Base-by-base conservation (phyloP, 2,113 vertebrate genomes). In the Gasterosteus nipponicus region DNA sequence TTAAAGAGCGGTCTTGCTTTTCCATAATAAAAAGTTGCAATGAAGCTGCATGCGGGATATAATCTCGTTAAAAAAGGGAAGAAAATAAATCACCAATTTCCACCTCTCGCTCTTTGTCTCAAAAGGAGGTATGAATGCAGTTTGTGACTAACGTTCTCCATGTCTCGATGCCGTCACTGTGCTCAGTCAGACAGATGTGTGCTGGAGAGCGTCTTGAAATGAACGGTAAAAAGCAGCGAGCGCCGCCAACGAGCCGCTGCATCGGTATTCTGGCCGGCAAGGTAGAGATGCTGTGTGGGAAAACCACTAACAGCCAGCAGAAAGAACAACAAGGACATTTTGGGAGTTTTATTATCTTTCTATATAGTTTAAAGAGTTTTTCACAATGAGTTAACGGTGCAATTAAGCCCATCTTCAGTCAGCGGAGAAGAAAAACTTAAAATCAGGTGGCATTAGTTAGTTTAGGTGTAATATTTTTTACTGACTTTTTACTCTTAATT, bases 1-100 rank as follows among this genome's bases (percentile, higher is more conserved):
- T 56, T 70, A 18, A 65, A 62, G 46, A 61, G 53, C 42, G 0
- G 4, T 49, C 49, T 51, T 69, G 22, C 56, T 46, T 77, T 80
- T 65, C 10, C 14, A 29, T 18, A 62, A 53, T 41, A 33, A 75
- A 80, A 72, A 3, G 19, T 11, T 56, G 16, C 57, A 70, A 63
- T 42, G 47, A 65, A 65, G 26, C 29, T 58, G 41, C 9, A 31
- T 35, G 22, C 14, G 4, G 0, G 11, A n/a, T 47, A 19, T 29
- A 26, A 67, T 29, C 69, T 59, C 19, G 59, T 58, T 42, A 60
- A 38, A n/a, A 51, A 38, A 38, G 4, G 33, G 5, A 26, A 18
- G 16, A 19, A 47, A 46, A 16, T 16, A 26, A 26, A 26, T 16
- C 44, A 4, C 42, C 42, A 44, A 16, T 46, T 46, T 46, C 46